Conservation (phyloP, 2,113 vertebrate genomes). For the Lota lota region DNA sequence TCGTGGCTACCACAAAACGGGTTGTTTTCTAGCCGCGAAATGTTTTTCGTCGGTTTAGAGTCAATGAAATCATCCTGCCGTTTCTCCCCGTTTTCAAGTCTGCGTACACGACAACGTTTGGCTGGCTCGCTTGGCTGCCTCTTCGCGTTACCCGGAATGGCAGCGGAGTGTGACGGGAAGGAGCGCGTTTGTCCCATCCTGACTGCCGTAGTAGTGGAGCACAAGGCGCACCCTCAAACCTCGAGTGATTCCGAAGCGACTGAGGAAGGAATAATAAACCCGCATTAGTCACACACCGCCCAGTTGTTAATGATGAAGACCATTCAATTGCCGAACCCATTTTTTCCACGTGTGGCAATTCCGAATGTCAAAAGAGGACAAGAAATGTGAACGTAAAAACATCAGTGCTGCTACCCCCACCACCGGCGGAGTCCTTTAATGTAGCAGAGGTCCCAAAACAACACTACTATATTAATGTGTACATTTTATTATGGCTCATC, state of each 20-base stretch:
- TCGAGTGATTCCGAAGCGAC: not conserved
- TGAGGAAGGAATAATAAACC: not conserved
- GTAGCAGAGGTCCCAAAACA: too few relatives aligned
- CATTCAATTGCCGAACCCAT: too few relatives aligned
- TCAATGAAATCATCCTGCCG: slow-evolving; percentile 33
- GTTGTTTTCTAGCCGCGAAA: slow-evolving; percentile 59
- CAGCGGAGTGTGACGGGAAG: slow-evolving; percentile 28
- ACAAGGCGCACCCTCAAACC: slow-evolving; percentile 53
- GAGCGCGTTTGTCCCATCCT: slow-evolving; percentile 71
- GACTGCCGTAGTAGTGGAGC: slow-evolving; percentile 55
- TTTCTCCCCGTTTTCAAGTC: slow-evolving; percentile 19
- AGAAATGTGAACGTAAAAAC: too few relatives aligned
- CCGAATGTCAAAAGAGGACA: too few relatives aligned
- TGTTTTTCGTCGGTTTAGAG: slow-evolving; percentile 65
- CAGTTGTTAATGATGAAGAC: not conserved
- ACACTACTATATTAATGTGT: too few relatives aligned
- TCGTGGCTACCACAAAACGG: slow-evolving; percentile 38
- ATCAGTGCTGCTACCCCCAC: too few relatives aligned
- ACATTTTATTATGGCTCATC: too few relatives aligned
- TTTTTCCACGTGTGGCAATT: too few relatives aligned
- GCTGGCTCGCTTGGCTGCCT: not conserved
- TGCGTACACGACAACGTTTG: slow-evolving; percentile 26
- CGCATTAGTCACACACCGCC: not conserved
- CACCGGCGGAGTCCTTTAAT: too few relatives aligned
- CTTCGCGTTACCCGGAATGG: slow-evolving; percentile 18